Conservation (phyloP, 2,888 invertebrate genomes). For the Lochmaea crataegi region DNA sequence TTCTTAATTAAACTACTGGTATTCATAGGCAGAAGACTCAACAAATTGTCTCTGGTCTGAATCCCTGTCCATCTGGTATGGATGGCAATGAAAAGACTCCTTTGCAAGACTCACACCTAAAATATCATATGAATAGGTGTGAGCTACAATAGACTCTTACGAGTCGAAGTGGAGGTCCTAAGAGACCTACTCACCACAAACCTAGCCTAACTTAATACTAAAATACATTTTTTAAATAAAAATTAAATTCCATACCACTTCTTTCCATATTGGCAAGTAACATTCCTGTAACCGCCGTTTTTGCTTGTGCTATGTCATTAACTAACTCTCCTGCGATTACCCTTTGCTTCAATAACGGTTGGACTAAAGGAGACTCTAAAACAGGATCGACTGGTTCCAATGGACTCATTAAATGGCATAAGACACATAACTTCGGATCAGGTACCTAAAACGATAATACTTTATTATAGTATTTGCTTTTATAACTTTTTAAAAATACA, state of each 20-base stretch:
- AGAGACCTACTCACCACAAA: too few relatives aligned
- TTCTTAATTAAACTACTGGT: too few relatives aligned
- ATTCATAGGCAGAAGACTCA: too few relatives aligned
- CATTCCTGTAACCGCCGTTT: slow-evolving; percentile 84
- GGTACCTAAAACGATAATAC: slow-evolving; percentile 70
- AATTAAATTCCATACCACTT: slow-evolving; percentile 70
- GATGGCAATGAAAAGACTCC: too few relatives aligned
- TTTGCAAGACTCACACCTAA: too few relatives aligned
- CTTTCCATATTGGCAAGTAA: slow-evolving; percentile 90
- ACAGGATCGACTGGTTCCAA: slow-evolving; percentile 87
- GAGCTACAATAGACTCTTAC: too few relatives aligned
- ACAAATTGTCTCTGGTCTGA: too few relatives aligned
- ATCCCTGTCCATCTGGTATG: too few relatives aligned
- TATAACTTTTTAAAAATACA: slow-evolving; percentile 17
- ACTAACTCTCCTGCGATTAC: slow-evolving; percentile 82
- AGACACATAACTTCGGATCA: slow-evolving; percentile 88
- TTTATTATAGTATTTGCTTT: background rate
- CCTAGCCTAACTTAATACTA: too few relatives aligned
- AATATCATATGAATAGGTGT: too few relatives aligned
- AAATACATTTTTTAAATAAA: background rate
- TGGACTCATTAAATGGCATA: slow-evolving; percentile 91
- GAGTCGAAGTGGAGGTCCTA: too few relatives aligned
- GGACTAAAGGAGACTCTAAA: slow-evolving; percentile 84
- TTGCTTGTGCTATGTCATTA: slow-evolving; percentile 79
- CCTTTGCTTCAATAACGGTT: slow-evolving; percentile 82